Evolutionary conservation across 2,797 vertebrate species (phyloP).

Genomic region (Sebastes oblongus): DNA sequence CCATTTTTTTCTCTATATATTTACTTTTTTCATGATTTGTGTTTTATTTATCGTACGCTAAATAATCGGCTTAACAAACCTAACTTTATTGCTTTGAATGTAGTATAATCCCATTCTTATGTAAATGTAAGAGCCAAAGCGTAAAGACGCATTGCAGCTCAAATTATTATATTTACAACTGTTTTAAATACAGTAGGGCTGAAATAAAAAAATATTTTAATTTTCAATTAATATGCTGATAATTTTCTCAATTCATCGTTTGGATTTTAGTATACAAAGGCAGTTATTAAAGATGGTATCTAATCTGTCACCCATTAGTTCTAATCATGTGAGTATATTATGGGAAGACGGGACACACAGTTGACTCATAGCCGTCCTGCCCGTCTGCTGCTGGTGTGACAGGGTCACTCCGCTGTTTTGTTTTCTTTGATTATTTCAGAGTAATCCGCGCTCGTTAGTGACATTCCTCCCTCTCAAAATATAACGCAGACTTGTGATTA

Average conservation of each 20-base stretch:
- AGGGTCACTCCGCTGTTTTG: conserved; percentile 20
- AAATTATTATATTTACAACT: neutral
- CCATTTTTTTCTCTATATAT: no score
- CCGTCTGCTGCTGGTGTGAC: neutral
- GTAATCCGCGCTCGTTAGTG: conserved; percentile 62
- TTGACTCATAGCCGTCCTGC: conserved; percentile 3
- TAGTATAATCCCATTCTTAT: neutral
- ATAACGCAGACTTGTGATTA: conserved; percentile 55
- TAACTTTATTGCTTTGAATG: neutral
- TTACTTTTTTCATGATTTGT: no score
- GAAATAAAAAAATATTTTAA: neutral
- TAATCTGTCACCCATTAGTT: conserved; percentile 5
- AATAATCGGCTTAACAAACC: neutral
- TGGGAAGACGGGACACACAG: conserved; percentile 16
- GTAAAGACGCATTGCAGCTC: neutral
- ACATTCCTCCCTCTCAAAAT: conserved; percentile 57
- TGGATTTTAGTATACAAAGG: neutral
- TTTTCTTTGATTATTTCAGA: conserved; percentile 65
- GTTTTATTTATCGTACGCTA: neutral
- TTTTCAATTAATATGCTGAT: neutral
- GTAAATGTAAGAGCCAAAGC: neutral
- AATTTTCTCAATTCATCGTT: neutral
- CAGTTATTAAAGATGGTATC: conserved; percentile 16
- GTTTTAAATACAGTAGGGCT: neutral
- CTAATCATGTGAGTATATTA: conserved; percentile 10